phyloP scores from a whole-genome alignment of 2,113 vertebrate species.

The Hydrolagus affinis region DNA sequence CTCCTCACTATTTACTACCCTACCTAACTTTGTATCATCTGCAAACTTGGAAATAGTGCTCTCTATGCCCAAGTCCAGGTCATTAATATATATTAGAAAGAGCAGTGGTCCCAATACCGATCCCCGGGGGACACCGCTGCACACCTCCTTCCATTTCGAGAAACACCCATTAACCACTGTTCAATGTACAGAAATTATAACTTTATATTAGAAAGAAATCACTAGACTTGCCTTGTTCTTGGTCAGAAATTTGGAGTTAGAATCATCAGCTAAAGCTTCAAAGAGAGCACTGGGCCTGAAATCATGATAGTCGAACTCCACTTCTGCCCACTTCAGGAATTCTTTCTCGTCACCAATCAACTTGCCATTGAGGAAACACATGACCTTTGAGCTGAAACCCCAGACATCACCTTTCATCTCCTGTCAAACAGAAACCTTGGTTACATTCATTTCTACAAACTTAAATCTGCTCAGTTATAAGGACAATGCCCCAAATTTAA shows the following conservation, averaged over 20 bases:
- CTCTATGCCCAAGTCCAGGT: too few relatives aligned
- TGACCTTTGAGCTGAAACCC: slow-evolving; percentile 59
- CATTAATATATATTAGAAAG: too few relatives aligned
- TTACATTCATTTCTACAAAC: not conserved
- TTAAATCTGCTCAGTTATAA: not conserved
- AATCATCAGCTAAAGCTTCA: slow-evolving; percentile 56
- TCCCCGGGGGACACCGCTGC: too few relatives aligned
- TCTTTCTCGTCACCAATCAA: slow-evolving; percentile 66
- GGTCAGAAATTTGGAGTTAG: slow-evolving; percentile 58
- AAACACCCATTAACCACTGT: too few relatives aligned
- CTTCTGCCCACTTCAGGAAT: slow-evolving; percentile 61
- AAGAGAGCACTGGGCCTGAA: slow-evolving; percentile 52
- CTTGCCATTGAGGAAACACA: slow-evolving; percentile 67
- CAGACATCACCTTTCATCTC: slow-evolving; percentile 70
- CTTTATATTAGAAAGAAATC: not conserved
- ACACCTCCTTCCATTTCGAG: too few relatives aligned
- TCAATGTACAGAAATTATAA: too few relatives aligned
- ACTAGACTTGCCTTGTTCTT: slow-evolving; percentile 62
- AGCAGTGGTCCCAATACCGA: too few relatives aligned
- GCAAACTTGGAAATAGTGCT: too few relatives aligned
- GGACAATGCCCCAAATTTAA: not conserved
- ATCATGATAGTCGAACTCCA: slow-evolving; percentile 56
- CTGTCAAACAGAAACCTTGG: slow-evolving; percentile 46
- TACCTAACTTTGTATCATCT: too few relatives aligned
- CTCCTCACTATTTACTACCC: too few relatives aligned